Percentiles rank a stretch among this genome's conserved stretches.
These are phyloP conservation scores for Drosophila burlai DNA, from an alignment of 1,140 invertebrate genomes.

Conservation along the genomic window DNA sequence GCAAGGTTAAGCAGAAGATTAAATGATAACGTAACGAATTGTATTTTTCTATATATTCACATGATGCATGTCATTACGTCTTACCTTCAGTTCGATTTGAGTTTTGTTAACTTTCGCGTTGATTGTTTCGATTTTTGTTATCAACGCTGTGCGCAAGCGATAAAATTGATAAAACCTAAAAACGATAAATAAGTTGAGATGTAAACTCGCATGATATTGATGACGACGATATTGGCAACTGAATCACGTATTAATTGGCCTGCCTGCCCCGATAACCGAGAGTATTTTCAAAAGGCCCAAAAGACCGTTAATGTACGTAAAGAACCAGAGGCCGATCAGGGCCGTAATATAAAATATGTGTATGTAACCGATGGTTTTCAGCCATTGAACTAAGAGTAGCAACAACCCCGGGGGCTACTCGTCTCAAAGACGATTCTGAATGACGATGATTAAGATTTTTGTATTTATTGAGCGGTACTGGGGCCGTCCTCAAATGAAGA, in stretches of 20 bases:
- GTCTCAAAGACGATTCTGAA: constrained; percentile 70
- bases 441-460: constrained; percentile 48
- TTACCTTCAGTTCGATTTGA: constrained; percentile 52
- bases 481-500: constrained; percentile 48
- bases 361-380: constrained; percentile 57
- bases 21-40: constrained; percentile 53
- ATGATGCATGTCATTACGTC: constrained; percentile 23
- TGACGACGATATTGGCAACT: constrained; percentile 52
- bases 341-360: constrained; percentile 35
- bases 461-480: constrained; percentile 53
- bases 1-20: constrained; percentile 32
- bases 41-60: constrained; percentile 66
- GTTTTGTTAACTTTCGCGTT: constrained; percentile 74
- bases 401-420: constrained; percentile 41
- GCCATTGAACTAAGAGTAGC: constrained; percentile 58
- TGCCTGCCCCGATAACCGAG: constrained; percentile 30
- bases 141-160: constrained; percentile 81
- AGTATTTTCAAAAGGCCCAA: constrained; percentile 61
- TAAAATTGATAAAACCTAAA: constrained; percentile 43
- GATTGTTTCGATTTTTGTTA: constrained; percentile 69
- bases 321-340: constrained; percentile 26
- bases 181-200: constrained; percentile 44
- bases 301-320: constrained; percentile 52
- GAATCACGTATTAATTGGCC: constrained; percentile 75
- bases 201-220: constrained; percentile 47